These are phyloP conservation scores for Diplolepis rosae DNA, from an alignment of 2,888 invertebrate genomes.

Conservation along the genomic window DNA sequence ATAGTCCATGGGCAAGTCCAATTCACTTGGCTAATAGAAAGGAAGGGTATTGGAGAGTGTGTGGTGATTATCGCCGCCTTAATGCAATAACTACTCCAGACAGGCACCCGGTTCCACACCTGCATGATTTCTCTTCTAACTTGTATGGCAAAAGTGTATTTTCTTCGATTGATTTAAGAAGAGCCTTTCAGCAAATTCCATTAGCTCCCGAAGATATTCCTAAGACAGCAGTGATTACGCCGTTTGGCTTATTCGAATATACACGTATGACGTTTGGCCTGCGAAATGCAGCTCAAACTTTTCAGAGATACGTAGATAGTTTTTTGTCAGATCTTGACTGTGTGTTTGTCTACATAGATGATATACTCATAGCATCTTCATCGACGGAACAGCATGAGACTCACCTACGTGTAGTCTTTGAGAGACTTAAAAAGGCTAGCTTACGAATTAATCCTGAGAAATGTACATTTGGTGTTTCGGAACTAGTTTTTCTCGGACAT, in stretches of 20 bases:
- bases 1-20: not conserved
- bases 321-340: slow-evolving; percentile 59
- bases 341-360: slow-evolving; percentile 62
- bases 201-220: slow-evolving; percentile 26
- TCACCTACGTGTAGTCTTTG: slow-evolving; percentile 15
- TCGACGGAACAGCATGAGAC: slow-evolving; percentile 32
- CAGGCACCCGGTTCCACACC: not conserved
- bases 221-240: slow-evolving; percentile 28
- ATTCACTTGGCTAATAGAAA: too few relatives aligned
- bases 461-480: not conserved
- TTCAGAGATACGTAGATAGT: slow-evolving; percentile 66
- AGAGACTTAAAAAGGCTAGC: not conserved
- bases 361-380: slow-evolving; percentile 63
- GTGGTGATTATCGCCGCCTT: too few relatives aligned
- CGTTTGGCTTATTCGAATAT: slow-evolving; percentile 30
- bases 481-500: too few relatives aligned
- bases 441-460: too few relatives aligned
- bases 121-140: not conserved
- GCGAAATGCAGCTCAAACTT: slow-evolving; percentile 40
- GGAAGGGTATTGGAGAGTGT: too few relatives aligned
- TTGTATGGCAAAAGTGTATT: too few relatives aligned
- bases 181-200: not conserved
- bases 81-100: not conserved
- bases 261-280: slow-evolving; percentile 51
- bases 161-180: too few relatives aligned